A percentile compares a stretch with the other conserved stretches of the same genome.
Conservation (phyloP, 2,113 vertebrate species). For the Actinemys pallida region DNA sequence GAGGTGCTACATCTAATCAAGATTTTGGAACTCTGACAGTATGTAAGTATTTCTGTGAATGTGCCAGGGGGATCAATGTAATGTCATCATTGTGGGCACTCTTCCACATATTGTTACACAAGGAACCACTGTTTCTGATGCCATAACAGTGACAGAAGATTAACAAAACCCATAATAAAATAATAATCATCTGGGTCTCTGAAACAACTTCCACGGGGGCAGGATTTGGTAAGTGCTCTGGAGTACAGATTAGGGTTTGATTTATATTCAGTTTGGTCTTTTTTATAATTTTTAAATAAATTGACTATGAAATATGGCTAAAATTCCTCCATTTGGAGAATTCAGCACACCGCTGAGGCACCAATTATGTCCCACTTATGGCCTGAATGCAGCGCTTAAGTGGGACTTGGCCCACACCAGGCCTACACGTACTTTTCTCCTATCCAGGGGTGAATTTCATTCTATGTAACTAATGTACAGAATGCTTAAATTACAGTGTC, state of each 20-base stretch:
- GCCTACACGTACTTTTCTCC: background rate
- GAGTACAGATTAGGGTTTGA: background rate
- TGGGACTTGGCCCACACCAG: background rate
- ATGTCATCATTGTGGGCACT: background rate
- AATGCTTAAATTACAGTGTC: background rate
- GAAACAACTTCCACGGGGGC: background rate
- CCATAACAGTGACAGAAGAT: background rate
- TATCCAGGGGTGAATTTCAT: background rate
- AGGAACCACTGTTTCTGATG: background rate
- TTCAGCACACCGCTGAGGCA: background rate
- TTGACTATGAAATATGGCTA: background rate
- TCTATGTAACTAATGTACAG: background rate
- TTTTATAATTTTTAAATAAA: background rate
- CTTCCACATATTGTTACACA: fast-evolving
- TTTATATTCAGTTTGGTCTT: background rate
- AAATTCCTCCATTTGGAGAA: background rate
- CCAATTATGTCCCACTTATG: background rate
- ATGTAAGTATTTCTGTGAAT: fast-evolving
- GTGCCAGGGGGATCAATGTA: background rate
- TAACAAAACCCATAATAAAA: background rate
- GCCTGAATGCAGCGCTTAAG: background rate
- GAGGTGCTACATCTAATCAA: background rate
- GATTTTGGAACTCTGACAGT: background rate
- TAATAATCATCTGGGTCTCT: background rate
- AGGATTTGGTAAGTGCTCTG: background rate